Conservation (phyloP, 1,140 invertebrate genomes). For the Cyclina sinensis region DNA sequence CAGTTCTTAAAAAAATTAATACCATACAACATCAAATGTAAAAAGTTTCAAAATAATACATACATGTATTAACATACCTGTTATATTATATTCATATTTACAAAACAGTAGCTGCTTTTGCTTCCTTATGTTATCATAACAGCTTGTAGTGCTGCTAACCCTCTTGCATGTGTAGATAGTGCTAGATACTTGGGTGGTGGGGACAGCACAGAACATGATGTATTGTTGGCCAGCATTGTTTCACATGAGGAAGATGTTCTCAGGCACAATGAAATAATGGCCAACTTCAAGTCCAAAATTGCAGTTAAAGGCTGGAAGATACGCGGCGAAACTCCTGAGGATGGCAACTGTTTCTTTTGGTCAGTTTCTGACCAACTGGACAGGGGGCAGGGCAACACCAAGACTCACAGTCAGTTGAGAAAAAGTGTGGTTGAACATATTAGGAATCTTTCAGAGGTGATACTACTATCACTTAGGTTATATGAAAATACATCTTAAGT, state of each 20-base stretch:
- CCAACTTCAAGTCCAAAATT: slow-evolving; percentile 12
- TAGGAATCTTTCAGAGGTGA: slow-evolving; percentile 44
- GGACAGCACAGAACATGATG: not conserved
- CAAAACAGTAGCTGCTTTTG: not conserved
- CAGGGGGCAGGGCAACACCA: not conserved
- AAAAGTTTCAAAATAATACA: too few species aligned
- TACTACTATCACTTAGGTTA: not conserved
- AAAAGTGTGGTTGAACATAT: slow-evolving; percentile 8
- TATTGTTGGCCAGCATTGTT: too few species aligned
- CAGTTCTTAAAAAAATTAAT: too few species aligned
- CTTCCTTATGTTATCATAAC: slow-evolving; percentile 12
- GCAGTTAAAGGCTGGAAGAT: slow-evolving; percentile 6
- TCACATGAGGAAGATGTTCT: not conserved
- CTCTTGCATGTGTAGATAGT: not conserved
- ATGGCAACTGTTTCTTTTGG: slow-evolving; percentile 52
- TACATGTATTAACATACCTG: too few species aligned
- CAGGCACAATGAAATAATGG: slow-evolving; percentile 11
- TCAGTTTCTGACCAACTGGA: slow-evolving; percentile 30
- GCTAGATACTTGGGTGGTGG: not conserved
- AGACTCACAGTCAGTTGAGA: not conserved
- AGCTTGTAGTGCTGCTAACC: slow-evolving; percentile 25
- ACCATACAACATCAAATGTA: too few species aligned
- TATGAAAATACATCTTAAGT: not conserved
- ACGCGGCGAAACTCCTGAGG: not conserved
- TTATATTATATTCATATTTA: too few species aligned